A percentile compares a stretch with the other conserved stretches of the same genome.
Conservation (phyloP, 2,888 invertebrate genomes). For the Drosophila gaucha region DNA sequence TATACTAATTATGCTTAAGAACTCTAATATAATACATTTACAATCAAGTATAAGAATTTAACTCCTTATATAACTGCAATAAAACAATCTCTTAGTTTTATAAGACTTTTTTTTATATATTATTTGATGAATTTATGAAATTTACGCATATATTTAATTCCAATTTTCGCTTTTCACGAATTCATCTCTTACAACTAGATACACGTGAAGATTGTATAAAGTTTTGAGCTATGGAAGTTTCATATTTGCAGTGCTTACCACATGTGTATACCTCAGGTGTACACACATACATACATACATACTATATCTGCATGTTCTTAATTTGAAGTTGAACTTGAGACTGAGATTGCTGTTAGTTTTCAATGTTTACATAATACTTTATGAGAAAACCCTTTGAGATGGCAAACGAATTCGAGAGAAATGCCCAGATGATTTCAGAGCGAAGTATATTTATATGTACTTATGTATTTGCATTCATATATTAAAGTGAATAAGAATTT, state of each 20-base stretch:
- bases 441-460: background rate
- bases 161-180: background rate
- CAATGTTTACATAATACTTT: slow-evolving; percentile 9
- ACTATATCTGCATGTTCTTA: background rate
- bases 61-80: no score
- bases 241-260: background rate
- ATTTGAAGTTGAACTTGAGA: slow-evolving; percentile 5
- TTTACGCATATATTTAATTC: no score
- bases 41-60: no score
- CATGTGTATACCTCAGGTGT: background rate
- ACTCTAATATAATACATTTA: no score
- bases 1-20: no score
- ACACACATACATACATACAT: background rate
- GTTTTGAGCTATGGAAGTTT: slow-evolving; percentile 1
- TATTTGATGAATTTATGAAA: no score
- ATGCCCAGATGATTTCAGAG: background rate
- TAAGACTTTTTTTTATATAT: no score
- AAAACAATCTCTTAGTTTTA: no score
- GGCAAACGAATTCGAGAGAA: background rate
- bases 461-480: background rate
- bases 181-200: background rate
- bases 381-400: slow-evolving; percentile 5
- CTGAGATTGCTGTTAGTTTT: slow-evolving; percentile 1
- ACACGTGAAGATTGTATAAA: slow-evolving; percentile 5
- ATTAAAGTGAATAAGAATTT: no score